These are phyloP conservation scores for Drosophila kuntzei DNA, from an alignment of 2,888 invertebrate species.

Conservation along the genomic window DNA sequence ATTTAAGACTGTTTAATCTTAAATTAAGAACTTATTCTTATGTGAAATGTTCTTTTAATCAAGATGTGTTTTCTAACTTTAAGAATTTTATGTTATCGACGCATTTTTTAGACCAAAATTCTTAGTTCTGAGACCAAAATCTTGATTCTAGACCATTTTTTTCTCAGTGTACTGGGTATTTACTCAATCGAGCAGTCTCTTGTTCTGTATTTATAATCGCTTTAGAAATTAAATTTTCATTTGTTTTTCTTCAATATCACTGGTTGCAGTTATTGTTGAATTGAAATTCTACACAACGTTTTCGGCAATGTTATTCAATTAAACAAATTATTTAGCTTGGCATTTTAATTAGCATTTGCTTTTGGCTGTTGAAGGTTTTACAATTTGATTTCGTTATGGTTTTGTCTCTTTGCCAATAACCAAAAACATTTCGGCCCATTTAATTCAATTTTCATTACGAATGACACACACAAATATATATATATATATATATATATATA, in stretches of 20 bases:
- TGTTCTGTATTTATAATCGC: not conserved
- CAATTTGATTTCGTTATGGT: slow-evolving; percentile 21
- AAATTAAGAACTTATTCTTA: too few species aligned
- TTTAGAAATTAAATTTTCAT: slow-evolving; percentile 20
- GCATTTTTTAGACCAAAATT: too few species aligned
- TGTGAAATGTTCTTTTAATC: too few species aligned
- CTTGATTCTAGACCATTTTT: too few species aligned
- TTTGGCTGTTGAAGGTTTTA: slow-evolving; percentile 18
- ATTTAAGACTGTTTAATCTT: too few species aligned
- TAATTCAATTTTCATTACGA: slow-evolving; percentile 38
- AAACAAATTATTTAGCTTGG: slow-evolving; percentile 38
- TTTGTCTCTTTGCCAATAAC: slow-evolving; percentile 13
- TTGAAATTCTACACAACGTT: slow-evolving; percentile 4
- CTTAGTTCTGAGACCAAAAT: too few species aligned
- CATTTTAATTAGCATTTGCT: slow-evolving; percentile 31
- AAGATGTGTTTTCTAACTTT: too few species aligned
- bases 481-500: slow-evolving; percentile 3
- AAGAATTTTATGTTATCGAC: too few species aligned
- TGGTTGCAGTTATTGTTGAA: not conserved
- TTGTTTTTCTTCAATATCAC: slow-evolving; percentile 16
- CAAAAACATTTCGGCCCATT: slow-evolving; percentile 25
- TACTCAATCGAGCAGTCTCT: not conserved
- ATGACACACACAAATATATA: slow-evolving; percentile 9
- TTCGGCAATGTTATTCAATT: slow-evolving; percentile 33
- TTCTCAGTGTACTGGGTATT: too few species aligned